phyloP scores from a whole-genome alignment of 2,888 invertebrate species.

The Parnassius apollo region DNA sequence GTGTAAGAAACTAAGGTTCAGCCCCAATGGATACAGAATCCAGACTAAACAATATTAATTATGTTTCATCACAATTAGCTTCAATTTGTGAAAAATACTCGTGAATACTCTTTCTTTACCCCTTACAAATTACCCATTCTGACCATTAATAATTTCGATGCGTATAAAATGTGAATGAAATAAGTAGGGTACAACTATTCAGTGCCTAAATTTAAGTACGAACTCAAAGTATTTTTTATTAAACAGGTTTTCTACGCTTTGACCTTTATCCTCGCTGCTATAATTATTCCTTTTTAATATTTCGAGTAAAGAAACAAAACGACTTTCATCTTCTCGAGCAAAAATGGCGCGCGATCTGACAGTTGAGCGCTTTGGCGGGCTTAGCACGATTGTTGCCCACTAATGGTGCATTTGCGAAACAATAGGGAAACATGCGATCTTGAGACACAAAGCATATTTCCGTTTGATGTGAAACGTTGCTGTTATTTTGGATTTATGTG shows the following conservation, averaged over 20 bases:
- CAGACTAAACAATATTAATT: no score
- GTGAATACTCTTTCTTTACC: no score
- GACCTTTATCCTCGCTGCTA: conserved; percentile 16
- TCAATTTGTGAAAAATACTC: no score
- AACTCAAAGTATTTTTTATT: conserved; percentile 5
- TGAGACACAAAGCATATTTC: conserved; percentile 63
- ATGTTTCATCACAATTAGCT: no score
- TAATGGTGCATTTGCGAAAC: conserved; percentile 70
- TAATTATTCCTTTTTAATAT: conserved; percentile 30
- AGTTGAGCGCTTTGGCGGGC: conserved; percentile 61
- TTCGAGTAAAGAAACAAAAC: conserved; percentile 25
- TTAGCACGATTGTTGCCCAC: conserved; percentile 62
- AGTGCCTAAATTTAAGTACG: background rate
- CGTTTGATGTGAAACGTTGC: conserved; percentile 69
- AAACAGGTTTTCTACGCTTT: conserved; percentile 10
- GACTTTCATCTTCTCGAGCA: conserved; percentile 43
- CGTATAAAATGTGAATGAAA: no score
- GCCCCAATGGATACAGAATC: no score
- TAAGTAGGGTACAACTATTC: background rate
- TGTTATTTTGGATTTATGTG: conserved; percentile 42
- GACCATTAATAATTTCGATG: no score
- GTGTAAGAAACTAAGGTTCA: no score
- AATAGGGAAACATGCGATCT: conserved; percentile 63
- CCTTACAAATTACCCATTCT: no score
- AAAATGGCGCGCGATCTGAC: conserved; percentile 72